A percentile compares a stretch with the other conserved stretches of the same genome.
Evolutionary conservation across 2,888 invertebrate genomes (phyloP).

Genomic region (Diarsia brunnea): DNA sequence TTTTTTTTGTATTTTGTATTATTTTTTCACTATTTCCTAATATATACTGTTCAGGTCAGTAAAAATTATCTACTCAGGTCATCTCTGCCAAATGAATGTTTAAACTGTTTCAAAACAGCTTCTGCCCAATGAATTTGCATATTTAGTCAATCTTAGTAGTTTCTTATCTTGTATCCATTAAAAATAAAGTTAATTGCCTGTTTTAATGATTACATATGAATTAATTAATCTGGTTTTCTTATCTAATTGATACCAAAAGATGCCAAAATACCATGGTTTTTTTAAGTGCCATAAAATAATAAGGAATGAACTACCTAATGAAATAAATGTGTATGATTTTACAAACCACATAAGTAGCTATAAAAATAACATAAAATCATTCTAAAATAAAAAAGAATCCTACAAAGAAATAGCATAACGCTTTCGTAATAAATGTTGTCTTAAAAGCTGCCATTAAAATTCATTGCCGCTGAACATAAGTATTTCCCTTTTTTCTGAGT

Average conservation of each 20-base stretch:
- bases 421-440: constrained; percentile 71
- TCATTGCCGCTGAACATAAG: constrained; percentile 82
- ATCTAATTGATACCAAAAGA: background rate
- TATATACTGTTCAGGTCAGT: background rate
- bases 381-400: constrained; percentile 70
- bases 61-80: background rate
- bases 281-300: constrained; percentile 10
- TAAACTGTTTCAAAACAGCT: background rate
- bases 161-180: background rate
- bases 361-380: constrained; percentile 73
- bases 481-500: constrained; percentile 75
- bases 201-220: constrained; percentile 21
- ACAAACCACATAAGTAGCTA: constrained; percentile 61
- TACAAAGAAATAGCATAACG: constrained; percentile 70
- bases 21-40: background rate
- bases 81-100: background rate
- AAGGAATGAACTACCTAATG: constrained; percentile 12
- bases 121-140: constrained; percentile 11
- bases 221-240: constrained; percentile 34
- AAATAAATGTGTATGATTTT: constrained; percentile 40
- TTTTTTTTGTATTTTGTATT: background rate
- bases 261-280: background rate
- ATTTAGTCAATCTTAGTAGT: background rate
- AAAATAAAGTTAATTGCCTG: constrained; percentile 24
- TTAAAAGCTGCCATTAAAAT: constrained; percentile 82